Percentiles rank a stretch among this genome's conserved stretches.
Conservation (phyloP, 2,797 vertebrate genomes). For the Leptoclinus maculatus region DNA sequence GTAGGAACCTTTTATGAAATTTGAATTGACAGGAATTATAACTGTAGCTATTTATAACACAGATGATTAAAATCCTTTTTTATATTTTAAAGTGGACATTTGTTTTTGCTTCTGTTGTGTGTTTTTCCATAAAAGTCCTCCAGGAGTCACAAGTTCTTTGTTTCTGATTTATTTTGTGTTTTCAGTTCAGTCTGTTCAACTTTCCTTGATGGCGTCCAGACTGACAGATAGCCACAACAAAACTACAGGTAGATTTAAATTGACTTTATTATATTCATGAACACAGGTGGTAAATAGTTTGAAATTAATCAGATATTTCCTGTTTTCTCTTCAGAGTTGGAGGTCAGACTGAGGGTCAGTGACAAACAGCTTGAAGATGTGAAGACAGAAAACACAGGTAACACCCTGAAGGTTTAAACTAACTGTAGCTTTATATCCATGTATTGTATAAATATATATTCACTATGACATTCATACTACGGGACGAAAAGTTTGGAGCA, state of each 20-base stretch:
- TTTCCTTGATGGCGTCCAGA: slow-evolving; percentile 20
- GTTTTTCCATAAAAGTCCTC: background rate
- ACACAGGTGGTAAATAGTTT: background rate
- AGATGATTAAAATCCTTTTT: background rate
- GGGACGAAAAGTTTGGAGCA: background rate
- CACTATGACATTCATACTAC: background rate
- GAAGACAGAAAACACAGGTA: slow-evolving; percentile 22
- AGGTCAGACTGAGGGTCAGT: background rate
- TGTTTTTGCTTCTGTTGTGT: background rate
- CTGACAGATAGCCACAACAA: background rate
- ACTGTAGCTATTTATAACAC: background rate
- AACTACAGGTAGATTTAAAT: slow-evolving; percentile 4
- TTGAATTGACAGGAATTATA: background rate
- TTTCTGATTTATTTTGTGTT: background rate
- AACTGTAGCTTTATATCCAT: background rate
- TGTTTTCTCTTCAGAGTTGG: background rate
- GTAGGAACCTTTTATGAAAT: background rate
- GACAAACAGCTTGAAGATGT: slow-evolving; percentile 9
- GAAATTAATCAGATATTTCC: background rate
- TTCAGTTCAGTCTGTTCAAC: slow-evolving; percentile 2
- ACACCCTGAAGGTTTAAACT: background rate
- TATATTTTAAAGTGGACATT: background rate
- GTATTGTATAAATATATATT: background rate
- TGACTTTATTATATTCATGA: background rate
- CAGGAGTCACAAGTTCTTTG: background rate